Evolutionary conservation across 1,140 invertebrate species (phyloP).

Genomic region (Yoshiicerus persimilis): DNA sequence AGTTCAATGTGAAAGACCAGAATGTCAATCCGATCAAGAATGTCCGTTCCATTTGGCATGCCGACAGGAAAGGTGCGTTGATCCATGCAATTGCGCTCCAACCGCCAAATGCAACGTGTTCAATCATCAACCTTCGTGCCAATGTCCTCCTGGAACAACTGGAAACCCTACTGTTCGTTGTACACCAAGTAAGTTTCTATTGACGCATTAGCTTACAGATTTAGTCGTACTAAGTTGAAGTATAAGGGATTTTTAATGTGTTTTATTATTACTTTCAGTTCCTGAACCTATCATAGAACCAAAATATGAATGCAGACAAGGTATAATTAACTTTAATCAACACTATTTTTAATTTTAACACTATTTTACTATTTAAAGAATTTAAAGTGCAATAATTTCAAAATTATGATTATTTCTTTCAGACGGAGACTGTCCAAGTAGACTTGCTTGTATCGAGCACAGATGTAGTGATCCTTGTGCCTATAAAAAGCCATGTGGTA

Average conservation of each 20-base stretch:
- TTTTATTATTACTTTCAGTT: constrained; percentile 7
- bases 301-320: constrained; percentile 68
- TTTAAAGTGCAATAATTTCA: not conserved
- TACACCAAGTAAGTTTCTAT: constrained; percentile 58
- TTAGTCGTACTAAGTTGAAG: too few relatives aligned
- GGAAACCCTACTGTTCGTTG: constrained; percentile 75
- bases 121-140: constrained; percentile 74
- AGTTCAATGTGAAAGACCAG: constrained; percentile 71
- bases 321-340: not conserved
- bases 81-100: constrained; percentile 73
- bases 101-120: constrained; percentile 74
- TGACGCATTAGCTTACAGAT: constrained; percentile 43
- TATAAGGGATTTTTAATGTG: constrained; percentile 40
- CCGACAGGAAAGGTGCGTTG: constrained; percentile 69
- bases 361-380: not conserved
- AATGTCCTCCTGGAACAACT: constrained; percentile 76
- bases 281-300: constrained; percentile 54
- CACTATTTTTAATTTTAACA: not conserved
- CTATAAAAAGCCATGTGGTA: constrained; percentile 75
- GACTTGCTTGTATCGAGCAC: constrained; percentile 77
- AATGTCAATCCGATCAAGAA: constrained; percentile 70
- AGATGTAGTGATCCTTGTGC: constrained; percentile 79
- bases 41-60: constrained; percentile 75
- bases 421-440: constrained; percentile 81
- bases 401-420: not conserved